Evolutionary conservation across 2,113 vertebrate species (phyloP), one percentile per base, ranked within the genome.

Genomic region (Copsychus sechellarum): DNA sequence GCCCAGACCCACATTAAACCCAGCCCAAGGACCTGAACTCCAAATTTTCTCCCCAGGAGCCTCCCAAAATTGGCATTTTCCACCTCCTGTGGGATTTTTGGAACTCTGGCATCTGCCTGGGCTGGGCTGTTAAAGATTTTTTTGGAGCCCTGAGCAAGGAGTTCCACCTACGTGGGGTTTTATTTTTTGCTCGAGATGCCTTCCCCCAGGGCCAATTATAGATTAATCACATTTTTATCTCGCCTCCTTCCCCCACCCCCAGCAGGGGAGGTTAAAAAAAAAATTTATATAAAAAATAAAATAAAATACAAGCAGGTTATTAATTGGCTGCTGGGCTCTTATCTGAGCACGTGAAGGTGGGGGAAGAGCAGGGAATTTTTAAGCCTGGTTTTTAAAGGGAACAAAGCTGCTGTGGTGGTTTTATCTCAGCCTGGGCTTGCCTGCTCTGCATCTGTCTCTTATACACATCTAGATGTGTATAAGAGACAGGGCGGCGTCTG

Each of bases 141-240:
- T 60, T 92, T 64, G 83, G 88, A 93, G 96, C 94, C 86, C 84
- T 47, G 14, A 94, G 95, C 93, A 42, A 92, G 69, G 65, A 95
- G 89, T 73, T 92, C 69, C 96, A 89, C 97, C 96, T 51, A 96
- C 96, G 56, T 86, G 61, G 28, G 7, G 5, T 93, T 94, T 92
- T 96, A 96, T 97, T 97, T 97, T 95, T 93, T 56, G 33, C 92
- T 81, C 81, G 19, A 73, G 81, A 92, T 89, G 82, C 79, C 86
- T 93, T 47, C 54, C 77, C 83, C 88, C 19, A 24, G 26, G 85
- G 92, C 95, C 93, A 95, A 95, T 96, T 96, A 82, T 96, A 96
- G 96, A 96, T 93, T 88, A 95, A 97, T 96, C 95, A 73, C 95
- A 90, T 95, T 88, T 91, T 93, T 71, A 48, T 48, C 47, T 48